Base-by-base conservation (phyloP, 2,888 invertebrate genomes). In the Sphecodes monilicornis region DNA sequence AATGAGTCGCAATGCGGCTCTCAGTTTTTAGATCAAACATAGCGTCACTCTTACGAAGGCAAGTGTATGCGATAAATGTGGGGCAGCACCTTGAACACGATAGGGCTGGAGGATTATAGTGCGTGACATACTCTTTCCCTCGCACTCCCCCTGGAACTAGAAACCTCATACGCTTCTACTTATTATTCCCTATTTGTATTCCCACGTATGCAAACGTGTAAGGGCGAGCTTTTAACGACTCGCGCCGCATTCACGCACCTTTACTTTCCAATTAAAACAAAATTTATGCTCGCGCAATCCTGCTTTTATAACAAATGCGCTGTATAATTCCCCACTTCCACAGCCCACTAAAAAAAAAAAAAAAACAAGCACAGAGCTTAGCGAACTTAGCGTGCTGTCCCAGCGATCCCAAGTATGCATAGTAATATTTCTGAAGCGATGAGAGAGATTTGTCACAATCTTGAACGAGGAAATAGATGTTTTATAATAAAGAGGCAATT, bases 1-100 rank as follows among this genome's bases (percentile, higher is more conserved):
- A 85, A 85, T 36, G 78, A 87, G 84, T 81, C 86, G 86, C 86
- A 87, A 72, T 87, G 86, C 86, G 80, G 84, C 32, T 73, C 29
- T 70, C 32, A 81, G 72, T 84, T 79, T 86, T 84, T 80, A 76
- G 78, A 84, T 72, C 73, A 79, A 78, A 74, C 60, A 70, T 29
- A 57, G 68, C 57, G 70, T 39, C 66, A 36, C 29, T 74, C 79
- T 78, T 39, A 68, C 68, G 36, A 29, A 72, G 69, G 26, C 26
- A 74, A 70, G 66, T 41, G 54, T 73, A 57, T 68, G 39, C 70
- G 66, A 84, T 78, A 81, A 83, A 85, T 86, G 68, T 87, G 73
- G 87, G 77, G 64, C 85, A 88, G 71, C 80, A 88, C 88, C 88
- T 88, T 87, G 88, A 87, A 87, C 80, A 87, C 87, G 87, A 87